These are phyloP conservation scores for Darevskia nairensis DNA, from an alignment of 2,797 vertebrate species.

Conservation along the genomic window DNA sequence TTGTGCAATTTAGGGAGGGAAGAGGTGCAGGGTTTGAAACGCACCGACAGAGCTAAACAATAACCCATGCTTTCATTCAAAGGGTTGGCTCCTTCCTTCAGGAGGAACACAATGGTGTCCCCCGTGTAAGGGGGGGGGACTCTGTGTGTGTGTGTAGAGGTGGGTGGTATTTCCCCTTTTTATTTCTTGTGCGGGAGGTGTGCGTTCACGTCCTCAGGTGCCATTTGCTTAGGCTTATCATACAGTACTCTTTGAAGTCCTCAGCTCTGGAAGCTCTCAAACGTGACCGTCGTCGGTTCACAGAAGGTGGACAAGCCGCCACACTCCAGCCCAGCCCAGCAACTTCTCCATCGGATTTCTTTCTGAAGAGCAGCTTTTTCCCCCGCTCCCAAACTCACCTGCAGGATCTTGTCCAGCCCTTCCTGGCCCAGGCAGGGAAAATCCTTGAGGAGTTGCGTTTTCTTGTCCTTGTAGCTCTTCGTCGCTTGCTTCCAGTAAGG, in stretches of 20 bases:
- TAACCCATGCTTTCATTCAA: slow-evolving; percentile 25
- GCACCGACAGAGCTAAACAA: background rate
- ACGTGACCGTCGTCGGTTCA: background rate
- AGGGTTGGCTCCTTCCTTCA: background rate
- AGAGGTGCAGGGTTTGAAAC: background rate
- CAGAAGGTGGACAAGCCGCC: background rate
- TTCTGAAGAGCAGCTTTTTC: too few species aligned
- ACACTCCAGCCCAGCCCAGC: background rate
- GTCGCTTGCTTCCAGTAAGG: slow-evolving; percentile 90
- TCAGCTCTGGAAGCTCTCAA: background rate
- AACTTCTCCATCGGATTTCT: background rate
- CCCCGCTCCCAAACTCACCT: slow-evolving; percentile 80
- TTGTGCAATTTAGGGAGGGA: slow-evolving; percentile 4
- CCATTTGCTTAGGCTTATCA: background rate
- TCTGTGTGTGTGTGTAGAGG: too few species aligned
- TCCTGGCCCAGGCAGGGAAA: slow-evolving; percentile 88
- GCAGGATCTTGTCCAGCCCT: slow-evolving; percentile 90
- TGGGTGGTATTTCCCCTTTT: background rate
- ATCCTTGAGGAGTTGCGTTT: slow-evolving; percentile 85
- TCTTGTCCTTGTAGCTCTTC: slow-evolving; percentile 80
- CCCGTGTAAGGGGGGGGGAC: background rate
- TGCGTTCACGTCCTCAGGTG: background rate
- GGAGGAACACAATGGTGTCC: background rate
- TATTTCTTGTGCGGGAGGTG: background rate
- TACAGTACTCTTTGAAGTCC: background rate